phyloP scores from a whole-genome alignment of 2,797 vertebrate genomes.

The Thaleichthys pacificus region DNA sequence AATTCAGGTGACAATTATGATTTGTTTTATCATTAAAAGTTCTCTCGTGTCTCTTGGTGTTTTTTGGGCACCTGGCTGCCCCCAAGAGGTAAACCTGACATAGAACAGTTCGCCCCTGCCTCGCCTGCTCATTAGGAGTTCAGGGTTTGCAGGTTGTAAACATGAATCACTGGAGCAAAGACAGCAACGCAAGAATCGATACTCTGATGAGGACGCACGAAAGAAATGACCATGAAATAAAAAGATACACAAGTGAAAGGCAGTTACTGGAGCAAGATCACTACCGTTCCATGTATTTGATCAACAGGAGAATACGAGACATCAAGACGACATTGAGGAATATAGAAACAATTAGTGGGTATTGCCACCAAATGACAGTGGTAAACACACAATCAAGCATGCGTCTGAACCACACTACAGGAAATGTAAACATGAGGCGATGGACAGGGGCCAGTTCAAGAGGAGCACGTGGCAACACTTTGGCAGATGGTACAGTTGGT shows the following conservation, averaged over 20 bases:
- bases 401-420: neutral
- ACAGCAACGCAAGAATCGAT: slow-evolving; percentile 7
- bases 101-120: neutral
- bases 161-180: slow-evolving; percentile 2
- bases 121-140: neutral
- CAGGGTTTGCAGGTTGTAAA: neutral
- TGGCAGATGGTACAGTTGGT: neutral
- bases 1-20: no score
- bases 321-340: slow-evolving; percentile 33
- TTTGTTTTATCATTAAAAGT: neutral
- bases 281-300: slow-evolving; percentile 29
- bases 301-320: slow-evolving; percentile 45
- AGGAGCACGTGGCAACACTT: neutral
- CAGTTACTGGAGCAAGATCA: slow-evolving; percentile 33
- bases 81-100: neutral
- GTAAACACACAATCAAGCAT: neutral
- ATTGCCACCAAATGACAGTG: slow-evolving; percentile 26
- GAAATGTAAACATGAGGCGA: neutral
- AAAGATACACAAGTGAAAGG: slow-evolving; percentile 22
- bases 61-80: neutral
- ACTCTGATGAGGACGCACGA: slow-evolving; percentile 36
- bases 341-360: slow-evolving; percentile 46
- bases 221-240: slow-evolving; percentile 45
- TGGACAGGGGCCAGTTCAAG: no score
- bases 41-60: neutral